Conservation (phyloP, 1,140 invertebrate species). For the Druon quercuslanigerum region DNA sequence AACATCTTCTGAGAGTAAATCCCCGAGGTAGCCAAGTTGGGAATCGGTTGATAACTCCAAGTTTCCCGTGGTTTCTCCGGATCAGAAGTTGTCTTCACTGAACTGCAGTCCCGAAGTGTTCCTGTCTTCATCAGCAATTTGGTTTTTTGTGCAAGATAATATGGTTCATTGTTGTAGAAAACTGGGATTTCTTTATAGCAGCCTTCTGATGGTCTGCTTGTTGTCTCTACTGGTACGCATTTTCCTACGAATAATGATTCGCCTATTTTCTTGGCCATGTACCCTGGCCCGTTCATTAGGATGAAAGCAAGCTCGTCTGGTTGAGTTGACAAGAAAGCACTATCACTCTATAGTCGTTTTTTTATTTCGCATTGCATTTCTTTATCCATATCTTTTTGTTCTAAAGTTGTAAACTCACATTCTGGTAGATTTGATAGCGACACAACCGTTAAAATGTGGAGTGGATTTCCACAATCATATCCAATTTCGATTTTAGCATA, state of each 20-base stretch:
- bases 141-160: slow-evolving; percentile 41
- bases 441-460: too few relatives aligned
- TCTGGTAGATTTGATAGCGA: too few relatives aligned
- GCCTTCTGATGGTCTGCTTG: background rate
- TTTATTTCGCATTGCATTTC: too few relatives aligned
- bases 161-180: background rate
- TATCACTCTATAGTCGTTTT: too few relatives aligned
- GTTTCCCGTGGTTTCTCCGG: background rate
- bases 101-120: slow-evolving; percentile 24
- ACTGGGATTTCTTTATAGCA: slow-evolving; percentile 45
- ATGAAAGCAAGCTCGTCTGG: slow-evolving; percentile 48
- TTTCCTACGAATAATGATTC: slow-evolving; percentile 39
- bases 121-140: slow-evolving; percentile 36
- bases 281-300: slow-evolving; percentile 47
- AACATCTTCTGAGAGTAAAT: background rate
- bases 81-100: background rate
- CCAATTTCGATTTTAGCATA: too few relatives aligned
- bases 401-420: too few relatives aligned
- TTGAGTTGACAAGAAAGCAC: slow-evolving; percentile 24
- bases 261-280: slow-evolving; percentile 41
- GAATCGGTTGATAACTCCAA: slow-evolving; percentile 36
- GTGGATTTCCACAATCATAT: too few relatives aligned
- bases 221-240: slow-evolving; percentile 42
- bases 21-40: slow-evolving; percentile 12
- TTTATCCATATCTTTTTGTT: too few relatives aligned